Conservation (phyloP, 2,888 invertebrate genomes). For the Erynnis tages region DNA sequence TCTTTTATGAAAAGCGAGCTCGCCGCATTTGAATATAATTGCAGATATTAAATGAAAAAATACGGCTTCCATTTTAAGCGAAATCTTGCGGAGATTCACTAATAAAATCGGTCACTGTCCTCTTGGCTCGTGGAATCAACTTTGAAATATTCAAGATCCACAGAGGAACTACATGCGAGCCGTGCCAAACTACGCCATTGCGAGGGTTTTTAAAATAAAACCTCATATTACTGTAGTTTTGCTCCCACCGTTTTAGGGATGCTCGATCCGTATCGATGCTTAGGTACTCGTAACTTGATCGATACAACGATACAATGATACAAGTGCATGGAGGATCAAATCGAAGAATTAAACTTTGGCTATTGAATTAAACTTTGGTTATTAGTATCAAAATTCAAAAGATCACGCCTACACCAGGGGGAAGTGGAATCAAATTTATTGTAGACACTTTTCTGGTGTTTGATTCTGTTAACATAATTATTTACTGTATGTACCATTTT, state of each 20-base stretch:
- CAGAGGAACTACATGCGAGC: constrained; percentile 29
- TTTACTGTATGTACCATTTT: too few species aligned
- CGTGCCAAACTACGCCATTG: constrained; percentile 34
- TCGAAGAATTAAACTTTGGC: too few species aligned
- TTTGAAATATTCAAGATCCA: constrained; percentile 39
- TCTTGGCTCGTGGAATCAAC: constrained; percentile 32
- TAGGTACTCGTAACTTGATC: too few species aligned
- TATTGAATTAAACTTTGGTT: too few species aligned
- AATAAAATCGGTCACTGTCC: constrained; percentile 48
- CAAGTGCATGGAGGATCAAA: too few species aligned
- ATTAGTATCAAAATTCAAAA: too few species aligned
- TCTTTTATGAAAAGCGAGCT: constrained; percentile 15
- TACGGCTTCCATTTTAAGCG: constrained; percentile 6
- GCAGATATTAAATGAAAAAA: constrained; percentile 21
- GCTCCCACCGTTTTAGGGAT: constrained; percentile 15
- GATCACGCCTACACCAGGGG: too few species aligned
- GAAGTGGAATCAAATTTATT: too few species aligned
- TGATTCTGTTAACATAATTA: too few species aligned
- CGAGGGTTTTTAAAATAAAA: constrained; percentile 24
- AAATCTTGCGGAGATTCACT: constrained; percentile 24
- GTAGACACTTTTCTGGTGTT: too few species aligned
- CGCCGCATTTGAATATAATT: constrained; percentile 22
- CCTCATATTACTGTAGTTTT: constrained; percentile 23
- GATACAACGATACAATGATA: too few species aligned
- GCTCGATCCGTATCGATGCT: too few species aligned